Percentiles rank a stretch among this genome's conserved stretches.
Conservation (phyloP, 2,888 invertebrate genomes). For the Liopterus haemorrhoidalis region DNA sequence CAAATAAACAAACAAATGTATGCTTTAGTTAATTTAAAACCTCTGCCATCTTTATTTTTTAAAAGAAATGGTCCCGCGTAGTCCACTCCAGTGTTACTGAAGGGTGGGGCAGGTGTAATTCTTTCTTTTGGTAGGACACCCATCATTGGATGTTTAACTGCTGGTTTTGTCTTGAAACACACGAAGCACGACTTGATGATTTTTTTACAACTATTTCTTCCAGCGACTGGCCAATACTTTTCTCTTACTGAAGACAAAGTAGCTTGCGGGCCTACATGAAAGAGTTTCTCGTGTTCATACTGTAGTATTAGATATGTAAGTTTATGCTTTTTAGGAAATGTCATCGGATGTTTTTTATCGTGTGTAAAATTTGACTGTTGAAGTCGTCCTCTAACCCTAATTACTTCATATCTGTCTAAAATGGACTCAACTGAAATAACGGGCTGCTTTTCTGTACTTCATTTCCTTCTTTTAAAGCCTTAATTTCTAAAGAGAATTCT, state of each 20-base stretch:
- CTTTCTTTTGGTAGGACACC: constrained; percentile 27
- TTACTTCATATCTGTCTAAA: background rate
- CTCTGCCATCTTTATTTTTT: constrained; percentile 19
- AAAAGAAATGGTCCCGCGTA: constrained; percentile 24
- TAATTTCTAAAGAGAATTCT: too few relatives aligned
- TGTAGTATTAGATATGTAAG: constrained; percentile 2
- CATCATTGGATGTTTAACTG: constrained; percentile 23
- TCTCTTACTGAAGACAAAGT: constrained; percentile 11
- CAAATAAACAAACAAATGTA: constrained; percentile 23
- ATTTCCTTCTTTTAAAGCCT: too few relatives aligned
- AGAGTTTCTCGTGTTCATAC: constrained; percentile 3
- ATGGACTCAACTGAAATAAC: too few relatives aligned
- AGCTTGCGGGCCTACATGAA: constrained; percentile 18
- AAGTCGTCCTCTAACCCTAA: constrained; percentile 4
- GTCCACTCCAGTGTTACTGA: constrained; percentile 19
- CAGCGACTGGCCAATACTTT: constrained; percentile 24
- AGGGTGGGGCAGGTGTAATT: constrained; percentile 6
- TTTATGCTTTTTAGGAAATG: background rate
- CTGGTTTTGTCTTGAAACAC: constrained; percentile 13
- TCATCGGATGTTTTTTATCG: background rate
- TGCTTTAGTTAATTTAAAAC: constrained; percentile 14
- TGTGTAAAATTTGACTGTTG: background rate
- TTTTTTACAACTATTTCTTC: constrained; percentile 18
- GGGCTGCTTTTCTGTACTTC: too few relatives aligned
- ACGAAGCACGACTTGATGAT: constrained; percentile 16